These are phyloP conservation scores for Seira musarum DNA, from an alignment of 2,888 invertebrate genomes.

Conservation along the genomic window DNA sequence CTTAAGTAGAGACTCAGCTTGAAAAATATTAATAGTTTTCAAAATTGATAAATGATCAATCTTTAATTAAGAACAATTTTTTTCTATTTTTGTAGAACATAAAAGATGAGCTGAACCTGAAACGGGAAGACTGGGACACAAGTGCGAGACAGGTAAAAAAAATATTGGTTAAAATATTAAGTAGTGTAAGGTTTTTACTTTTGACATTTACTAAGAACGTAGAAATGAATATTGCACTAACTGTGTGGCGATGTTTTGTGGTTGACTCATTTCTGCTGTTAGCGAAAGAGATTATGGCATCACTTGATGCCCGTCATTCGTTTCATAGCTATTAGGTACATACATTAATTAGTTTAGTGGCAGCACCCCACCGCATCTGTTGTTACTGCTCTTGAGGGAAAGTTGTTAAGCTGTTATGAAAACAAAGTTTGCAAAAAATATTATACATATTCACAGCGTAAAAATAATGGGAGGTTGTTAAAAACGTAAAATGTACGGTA, in stretches of 20 bases:
- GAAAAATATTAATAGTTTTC: not conserved
- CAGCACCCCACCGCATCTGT: not conserved
- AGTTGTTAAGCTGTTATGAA: too few species aligned
- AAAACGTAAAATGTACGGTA: too few species aligned
- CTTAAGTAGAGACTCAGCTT: not conserved
- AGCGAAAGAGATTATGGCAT: not conserved
- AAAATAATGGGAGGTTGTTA: too few species aligned
- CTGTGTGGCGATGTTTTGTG: too few species aligned
- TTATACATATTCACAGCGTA: too few species aligned
- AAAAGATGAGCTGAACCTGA: slow-evolving; percentile 90
- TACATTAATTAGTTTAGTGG: slow-evolving; percentile 1
- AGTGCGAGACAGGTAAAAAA: slow-evolving; percentile 83
- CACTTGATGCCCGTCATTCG: too few species aligned
- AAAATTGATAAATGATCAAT: not conserved
- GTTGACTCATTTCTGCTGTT: not conserved
- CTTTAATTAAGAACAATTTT: not conserved
- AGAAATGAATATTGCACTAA: too few species aligned
- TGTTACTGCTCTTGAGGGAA: too few species aligned
- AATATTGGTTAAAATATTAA: slow-evolving; percentile 12
- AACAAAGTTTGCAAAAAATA: too few species aligned
- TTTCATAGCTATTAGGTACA: too few species aligned
- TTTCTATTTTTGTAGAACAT: slow-evolving; percentile 59
- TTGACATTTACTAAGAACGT: too few species aligned
- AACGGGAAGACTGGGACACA: slow-evolving; percentile 87
- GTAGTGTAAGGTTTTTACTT: not conserved